phyloP scores from a whole-genome alignment of 2,888 invertebrate species.

The Crematogaster levior region DNA sequence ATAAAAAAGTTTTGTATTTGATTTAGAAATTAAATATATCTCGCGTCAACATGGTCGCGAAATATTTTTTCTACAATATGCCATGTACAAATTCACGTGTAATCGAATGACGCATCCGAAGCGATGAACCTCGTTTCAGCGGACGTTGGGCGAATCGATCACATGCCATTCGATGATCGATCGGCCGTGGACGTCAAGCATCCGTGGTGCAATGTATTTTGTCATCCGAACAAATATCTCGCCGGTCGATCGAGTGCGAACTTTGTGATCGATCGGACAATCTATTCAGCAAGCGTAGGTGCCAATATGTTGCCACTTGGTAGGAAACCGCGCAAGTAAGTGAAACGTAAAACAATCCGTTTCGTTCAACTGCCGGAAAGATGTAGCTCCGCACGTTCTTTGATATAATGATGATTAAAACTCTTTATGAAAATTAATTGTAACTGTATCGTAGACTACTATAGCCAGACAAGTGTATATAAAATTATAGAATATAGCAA shows the following conservation, averaged over 20 bases:
- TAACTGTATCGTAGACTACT: not conserved
- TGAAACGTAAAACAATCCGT: conserved; percentile 65
- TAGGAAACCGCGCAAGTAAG: conserved; percentile 58
- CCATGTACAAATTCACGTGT: conserved; percentile 64
- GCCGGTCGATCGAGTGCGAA: conserved; percentile 73
- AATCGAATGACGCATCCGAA: conserved; percentile 60
- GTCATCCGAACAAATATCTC: conserved; percentile 73
- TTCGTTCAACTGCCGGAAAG: conserved; percentile 57
- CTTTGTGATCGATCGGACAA: conserved; percentile 75
- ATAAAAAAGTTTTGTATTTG: conserved; percentile 19
- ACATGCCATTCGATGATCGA: conserved; percentile 71
- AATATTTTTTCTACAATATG: conserved; percentile 50
- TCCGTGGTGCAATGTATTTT: conserved; percentile 69
- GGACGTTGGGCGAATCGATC: conserved; percentile 70
- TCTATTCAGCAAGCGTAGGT: conserved; percentile 72
- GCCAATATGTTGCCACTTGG: conserved; percentile 73
- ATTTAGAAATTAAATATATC: conserved; percentile 36
- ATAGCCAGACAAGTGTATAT: not conserved
- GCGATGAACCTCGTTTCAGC: conserved; percentile 58
- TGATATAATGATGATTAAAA: conserved; percentile 14
- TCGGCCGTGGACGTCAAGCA: conserved; percentile 68
- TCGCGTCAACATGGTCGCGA: conserved; percentile 18
- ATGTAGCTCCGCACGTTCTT: conserved; percentile 3
- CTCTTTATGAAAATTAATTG: not conserved
- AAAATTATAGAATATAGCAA: not conserved